These are phyloP conservation scores for Poecilia latipinna DNA, from an alignment of 2,113 vertebrate genomes.

Conservation along the genomic window DNA sequence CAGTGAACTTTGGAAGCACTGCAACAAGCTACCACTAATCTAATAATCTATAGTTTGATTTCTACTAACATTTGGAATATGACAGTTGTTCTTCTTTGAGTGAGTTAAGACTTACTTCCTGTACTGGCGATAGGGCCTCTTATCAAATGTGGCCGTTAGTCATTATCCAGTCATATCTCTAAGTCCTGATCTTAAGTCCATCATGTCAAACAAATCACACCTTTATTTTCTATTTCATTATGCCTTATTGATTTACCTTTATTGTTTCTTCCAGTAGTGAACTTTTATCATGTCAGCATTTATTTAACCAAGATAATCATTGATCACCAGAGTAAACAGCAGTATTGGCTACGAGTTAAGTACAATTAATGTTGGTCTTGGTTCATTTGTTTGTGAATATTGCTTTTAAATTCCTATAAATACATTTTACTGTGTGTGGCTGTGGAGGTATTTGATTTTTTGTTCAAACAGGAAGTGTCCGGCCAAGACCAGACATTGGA, in stretches of 20 bases:
- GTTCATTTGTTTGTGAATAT: not conserved
- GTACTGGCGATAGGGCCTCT: not conserved
- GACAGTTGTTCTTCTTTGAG: not conserved
- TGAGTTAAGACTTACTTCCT: not conserved
- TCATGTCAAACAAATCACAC: conserved; percentile 13
- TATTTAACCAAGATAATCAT: conserved; percentile 14
- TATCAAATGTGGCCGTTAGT: not conserved
- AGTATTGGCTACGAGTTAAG: conserved; percentile 33
- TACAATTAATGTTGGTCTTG: conserved; percentile 31
- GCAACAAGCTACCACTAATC: not conserved
- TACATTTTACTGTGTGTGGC: not conserved
- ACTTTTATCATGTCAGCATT: not conserved
- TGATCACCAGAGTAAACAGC: conserved; percentile 55
- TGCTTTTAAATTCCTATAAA: not conserved
- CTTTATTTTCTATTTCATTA: not conserved
- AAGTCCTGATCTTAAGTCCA: not conserved
- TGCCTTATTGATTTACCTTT: not conserved
- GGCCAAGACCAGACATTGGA: not conserved
- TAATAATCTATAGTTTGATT: conserved; percentile 15
- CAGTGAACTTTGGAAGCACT: conserved; percentile 6
- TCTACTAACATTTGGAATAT: not conserved
- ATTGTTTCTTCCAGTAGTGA: not conserved
- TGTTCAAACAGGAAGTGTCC: not conserved
- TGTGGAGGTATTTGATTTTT: not conserved
- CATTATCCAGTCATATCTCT: not conserved